Evolutionary conservation across 1,140 invertebrate species (phyloP).

Genomic region (Cotesia glomerata): DNA sequence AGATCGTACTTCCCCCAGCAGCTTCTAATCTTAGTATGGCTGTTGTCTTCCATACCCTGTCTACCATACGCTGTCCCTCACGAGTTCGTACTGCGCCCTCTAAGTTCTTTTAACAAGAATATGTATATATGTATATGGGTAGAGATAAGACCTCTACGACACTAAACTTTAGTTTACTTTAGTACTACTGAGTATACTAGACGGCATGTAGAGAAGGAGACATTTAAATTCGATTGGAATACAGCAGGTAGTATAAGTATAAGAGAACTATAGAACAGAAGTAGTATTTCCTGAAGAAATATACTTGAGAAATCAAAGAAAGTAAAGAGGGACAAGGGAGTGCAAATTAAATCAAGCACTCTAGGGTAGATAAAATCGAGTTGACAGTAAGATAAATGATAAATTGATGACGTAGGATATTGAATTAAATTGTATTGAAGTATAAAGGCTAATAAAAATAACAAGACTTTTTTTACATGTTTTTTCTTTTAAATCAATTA

Average conservation of each 20-base stretch:
- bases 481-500: not conserved
- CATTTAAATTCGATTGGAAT: constrained; percentile 5
- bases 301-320: constrained; percentile 6
- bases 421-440: not conserved
- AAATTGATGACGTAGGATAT: not conserved
- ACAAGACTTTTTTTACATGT: not conserved
- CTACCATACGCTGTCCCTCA: no score
- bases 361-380: not conserved
- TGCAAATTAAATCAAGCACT: constrained; percentile 7
- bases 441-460: no score
- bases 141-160: no score
- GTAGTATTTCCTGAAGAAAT: not conserved
- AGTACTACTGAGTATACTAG: no score
- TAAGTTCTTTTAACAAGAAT: no score
- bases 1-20: no score
- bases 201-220: not conserved
- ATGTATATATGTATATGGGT: no score
- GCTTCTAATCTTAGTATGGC: no score
- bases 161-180: no score
- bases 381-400: not conserved
- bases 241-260: no score
- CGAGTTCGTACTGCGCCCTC: no score
- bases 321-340: constrained; percentile 7
- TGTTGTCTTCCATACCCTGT: no score
- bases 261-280: not conserved